These are phyloP conservation scores for Himalopsyche kuldschensis DNA, from an alignment of 2,888 invertebrate genomes.

Conservation along the genomic window DNA sequence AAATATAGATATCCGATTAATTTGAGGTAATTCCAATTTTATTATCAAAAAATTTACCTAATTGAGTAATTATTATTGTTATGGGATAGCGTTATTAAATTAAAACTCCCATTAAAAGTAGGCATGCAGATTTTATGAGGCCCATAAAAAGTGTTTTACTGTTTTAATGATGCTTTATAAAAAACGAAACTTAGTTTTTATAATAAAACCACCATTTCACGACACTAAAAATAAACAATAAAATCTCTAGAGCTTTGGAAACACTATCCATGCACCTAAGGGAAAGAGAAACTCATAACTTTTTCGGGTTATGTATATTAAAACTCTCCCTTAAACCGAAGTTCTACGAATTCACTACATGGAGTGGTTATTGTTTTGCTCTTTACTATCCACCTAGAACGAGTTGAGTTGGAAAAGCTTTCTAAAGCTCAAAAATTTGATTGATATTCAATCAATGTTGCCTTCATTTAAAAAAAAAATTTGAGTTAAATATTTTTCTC, in stretches of 20 bases:
- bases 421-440: no score
- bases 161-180: background rate
- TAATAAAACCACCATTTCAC: background rate
- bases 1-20: no score
- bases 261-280: background rate
- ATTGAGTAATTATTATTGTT: conserved; percentile 1
- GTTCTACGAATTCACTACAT: background rate
- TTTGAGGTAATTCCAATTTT: background rate
- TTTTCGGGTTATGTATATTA: conserved; percentile 1
- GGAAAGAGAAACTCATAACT: background rate
- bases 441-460: no score
- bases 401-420: no score
- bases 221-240: conserved; percentile 1
- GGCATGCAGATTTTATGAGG: background rate
- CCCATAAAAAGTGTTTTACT: background rate
- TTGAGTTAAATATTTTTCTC: no score
- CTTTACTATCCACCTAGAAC: no score
- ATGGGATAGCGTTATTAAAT: background rate
- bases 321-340: background rate
- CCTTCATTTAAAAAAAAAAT: no score
- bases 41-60: background rate
- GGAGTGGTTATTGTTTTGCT: no score
- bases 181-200: background rate
- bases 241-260: background rate
- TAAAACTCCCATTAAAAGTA: background rate